A percentile compares a stretch with the other conserved stretches of the same genome.
phyloP scores from a whole-genome alignment of 2,797 vertebrate species.

The Platyrinchus mystaceus region DNA sequence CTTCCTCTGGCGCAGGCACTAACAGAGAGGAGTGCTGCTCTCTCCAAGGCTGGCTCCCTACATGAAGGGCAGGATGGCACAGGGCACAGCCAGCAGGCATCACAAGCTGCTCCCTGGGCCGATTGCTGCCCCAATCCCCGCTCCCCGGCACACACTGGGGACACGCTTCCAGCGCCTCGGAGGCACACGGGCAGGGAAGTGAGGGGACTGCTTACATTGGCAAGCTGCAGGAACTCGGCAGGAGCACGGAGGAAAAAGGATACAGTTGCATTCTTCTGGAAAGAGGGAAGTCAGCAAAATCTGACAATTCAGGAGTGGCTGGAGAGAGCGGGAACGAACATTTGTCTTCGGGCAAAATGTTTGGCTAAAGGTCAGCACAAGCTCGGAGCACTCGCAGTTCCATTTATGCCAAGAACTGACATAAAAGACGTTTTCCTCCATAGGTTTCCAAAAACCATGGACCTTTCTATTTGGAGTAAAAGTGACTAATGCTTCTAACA shows the following conservation, averaged over 20 bases:
- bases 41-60: not conserved
- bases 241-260: not conserved
- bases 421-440: slow-evolving; percentile 57
- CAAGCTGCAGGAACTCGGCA: not conserved
- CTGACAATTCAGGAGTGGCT: not conserved
- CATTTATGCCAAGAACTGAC: slow-evolving; percentile 44
- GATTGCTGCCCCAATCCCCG: no score
- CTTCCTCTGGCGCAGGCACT: fast-evolving
- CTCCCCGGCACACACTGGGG: not conserved
- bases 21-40: fast-evolving
- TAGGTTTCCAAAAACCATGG: slow-evolving; percentile 47
- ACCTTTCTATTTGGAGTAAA: slow-evolving; percentile 49
- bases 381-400: not conserved
- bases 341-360: slow-evolving; percentile 49
- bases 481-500: slow-evolving; percentile 47
- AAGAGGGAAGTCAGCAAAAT: slow-evolving; percentile 38
- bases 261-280: not conserved
- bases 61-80: fast-evolving
- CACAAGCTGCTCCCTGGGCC: not conserved
- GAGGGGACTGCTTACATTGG: not conserved
- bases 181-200: fast-evolving
- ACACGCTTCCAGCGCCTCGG: not conserved
- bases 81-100: fast-evolving
- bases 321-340: not conserved
- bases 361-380: slow-evolving; percentile 57